Percentiles rank a stretch among this genome's conserved stretches.
These are phyloP conservation scores for Hypanus sabinus DNA, from an alignment of 2,113 vertebrate genomes.

Conservation along the genomic window DNA sequence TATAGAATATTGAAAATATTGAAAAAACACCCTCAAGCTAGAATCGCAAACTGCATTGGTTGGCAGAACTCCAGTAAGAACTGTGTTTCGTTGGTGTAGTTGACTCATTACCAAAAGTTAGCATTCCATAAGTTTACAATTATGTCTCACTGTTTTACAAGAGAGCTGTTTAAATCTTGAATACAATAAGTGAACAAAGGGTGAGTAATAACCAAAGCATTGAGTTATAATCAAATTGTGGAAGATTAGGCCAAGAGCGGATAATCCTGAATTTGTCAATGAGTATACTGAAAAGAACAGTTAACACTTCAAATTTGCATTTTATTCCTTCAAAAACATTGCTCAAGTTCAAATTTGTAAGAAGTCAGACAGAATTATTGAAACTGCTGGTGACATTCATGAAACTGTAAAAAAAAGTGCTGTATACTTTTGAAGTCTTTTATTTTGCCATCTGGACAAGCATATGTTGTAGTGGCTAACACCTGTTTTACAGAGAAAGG, in stretches of 20 bases:
- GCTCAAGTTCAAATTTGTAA: neutral
- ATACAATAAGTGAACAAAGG: neutral
- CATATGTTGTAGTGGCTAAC: too few species aligned
- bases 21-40: conserved; percentile 35
- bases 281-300: neutral
- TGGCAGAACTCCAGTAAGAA: conserved; percentile 24
- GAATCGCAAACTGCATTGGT: conserved; percentile 24
- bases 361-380: neutral
- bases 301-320: neutral
- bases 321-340: neutral
- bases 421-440: neutral
- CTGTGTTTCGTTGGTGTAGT: neutral
- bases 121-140: neutral
- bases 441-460: too few species aligned
- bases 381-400: neutral
- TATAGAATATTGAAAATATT: conserved; percentile 26
- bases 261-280: neutral
- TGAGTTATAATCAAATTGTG: neutral
- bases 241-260: neutral
- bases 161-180: neutral
- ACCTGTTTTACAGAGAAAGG: too few species aligned
- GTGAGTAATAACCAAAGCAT: neutral
- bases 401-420: neutral
- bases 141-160: neutral
- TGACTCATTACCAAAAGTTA: neutral